Evolutionary conservation across 2,888 invertebrate species (phyloP), one percentile per base, ranked within the genome.

Genomic region (Pelosia muscerda): DNA sequence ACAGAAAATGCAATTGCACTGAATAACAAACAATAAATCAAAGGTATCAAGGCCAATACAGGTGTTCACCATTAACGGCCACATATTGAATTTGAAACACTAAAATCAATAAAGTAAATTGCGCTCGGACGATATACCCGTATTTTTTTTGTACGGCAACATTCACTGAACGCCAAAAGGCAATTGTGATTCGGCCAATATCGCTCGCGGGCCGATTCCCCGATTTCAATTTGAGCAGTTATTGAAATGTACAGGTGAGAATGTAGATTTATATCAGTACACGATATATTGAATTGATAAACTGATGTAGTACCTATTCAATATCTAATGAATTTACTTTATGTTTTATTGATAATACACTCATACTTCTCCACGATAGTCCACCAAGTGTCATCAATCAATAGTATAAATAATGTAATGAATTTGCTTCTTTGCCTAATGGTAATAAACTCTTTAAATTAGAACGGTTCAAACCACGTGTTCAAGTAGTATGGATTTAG

Each of bases 111-210:
- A 76, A 71, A 60, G 69, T 62, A 72, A 74, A 78, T 78, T 79
- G 65, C 68, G 54, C 28, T 59, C 66, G 25, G 42, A 59, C 63
- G 54, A 54, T 34, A 54, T 53, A 56, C 55, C 66, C 59, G 66
- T 72, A 67, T 72, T 75, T 75, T 28, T 63, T 71, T 75, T 73
- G 13, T 61, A 60, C 60, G 53, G 26, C 56, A 53, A 65, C 67
- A 66, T 72, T 73, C 57, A 57, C 57, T 57, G 72, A 69, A 69
- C 75, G 74, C 75, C 74, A 83, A 85, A 83, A 75, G 78, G 69
- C 69, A 73, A 68, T 85, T 85, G 83, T 81, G 85, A 83, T 82
- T 81, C 81, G 75, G 74, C 83, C 84, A 86, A 89, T 89, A 87
- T 84, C 69, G 77, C 74, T 75, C 42, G 72, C 66, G 72, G 72